Conservation (phyloP, 1,140 invertebrate species). For the Ditylenchus dipsaci region DNA sequence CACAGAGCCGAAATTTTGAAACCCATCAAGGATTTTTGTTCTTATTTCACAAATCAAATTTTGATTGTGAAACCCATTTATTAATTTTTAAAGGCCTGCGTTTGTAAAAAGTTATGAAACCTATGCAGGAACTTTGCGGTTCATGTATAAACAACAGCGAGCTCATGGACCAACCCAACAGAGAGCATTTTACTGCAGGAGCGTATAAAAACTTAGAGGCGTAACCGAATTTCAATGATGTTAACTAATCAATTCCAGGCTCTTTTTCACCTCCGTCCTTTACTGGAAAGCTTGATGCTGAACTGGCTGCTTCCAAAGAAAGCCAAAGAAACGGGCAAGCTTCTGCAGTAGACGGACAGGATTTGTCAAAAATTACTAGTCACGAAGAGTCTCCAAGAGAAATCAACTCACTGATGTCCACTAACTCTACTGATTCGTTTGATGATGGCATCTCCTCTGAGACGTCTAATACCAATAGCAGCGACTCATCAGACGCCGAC, state of each 20-base stretch:
- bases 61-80: too few relatives aligned
- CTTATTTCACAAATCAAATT: too few relatives aligned
- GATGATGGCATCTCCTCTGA: background rate
- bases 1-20: too few relatives aligned
- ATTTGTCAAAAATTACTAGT: background rate
- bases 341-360: constrained; percentile 14
- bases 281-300: constrained; percentile 26
- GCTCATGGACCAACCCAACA: too few relatives aligned
- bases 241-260: constrained; percentile 17
- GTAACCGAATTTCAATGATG: too few relatives aligned
- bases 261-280: constrained; percentile 48
- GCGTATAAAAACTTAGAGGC: too few relatives aligned
- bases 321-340: background rate
- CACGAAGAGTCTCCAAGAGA: constrained; percentile 3
- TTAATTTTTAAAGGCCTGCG: background rate
- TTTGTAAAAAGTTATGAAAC: too few relatives aligned
- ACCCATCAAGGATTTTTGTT: too few relatives aligned
- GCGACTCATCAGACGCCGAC: background rate
- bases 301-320: constrained; percentile 19
- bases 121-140: too few relatives aligned
- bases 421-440: background rate
- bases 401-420: constrained; percentile 56
- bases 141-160: too few relatives aligned
- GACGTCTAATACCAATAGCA: background rate
- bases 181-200: too few relatives aligned